Conservation (phyloP, 2,113 vertebrate genomes). For the Brachionichthys hirsutus region DNA sequence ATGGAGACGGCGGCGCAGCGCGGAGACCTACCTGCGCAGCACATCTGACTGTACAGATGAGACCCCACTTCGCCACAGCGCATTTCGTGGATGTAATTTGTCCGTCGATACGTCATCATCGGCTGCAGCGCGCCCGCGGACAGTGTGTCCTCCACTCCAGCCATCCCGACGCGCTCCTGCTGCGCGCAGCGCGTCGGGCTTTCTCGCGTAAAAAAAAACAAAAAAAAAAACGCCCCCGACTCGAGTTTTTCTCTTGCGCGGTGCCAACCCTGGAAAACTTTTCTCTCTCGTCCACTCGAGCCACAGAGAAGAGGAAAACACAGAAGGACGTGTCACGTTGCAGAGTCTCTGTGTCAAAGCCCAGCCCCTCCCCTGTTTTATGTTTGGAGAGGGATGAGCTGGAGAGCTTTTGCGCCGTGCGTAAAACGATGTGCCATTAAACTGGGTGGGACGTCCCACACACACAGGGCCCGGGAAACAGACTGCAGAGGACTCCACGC, state of each 20-base stretch:
- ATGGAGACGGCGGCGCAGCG: neutral
- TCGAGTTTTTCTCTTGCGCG: neutral
- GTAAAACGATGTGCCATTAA: constrained; percentile 22
- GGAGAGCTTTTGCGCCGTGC: neutral
- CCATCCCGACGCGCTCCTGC: constrained; percentile 48
- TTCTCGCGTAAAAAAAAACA: too few species aligned
- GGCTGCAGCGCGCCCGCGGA: constrained; percentile 19
- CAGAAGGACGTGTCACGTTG: constrained; percentile 54
- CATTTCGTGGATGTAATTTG: constrained; percentile 77
- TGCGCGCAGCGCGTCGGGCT: constrained; percentile 20
- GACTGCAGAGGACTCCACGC: neutral
- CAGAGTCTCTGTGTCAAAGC: constrained; percentile 50
- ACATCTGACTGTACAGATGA: constrained; percentile 78
- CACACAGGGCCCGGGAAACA: constrained; percentile 12
- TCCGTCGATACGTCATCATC: constrained; percentile 48
- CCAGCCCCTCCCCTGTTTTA: constrained; percentile 47
- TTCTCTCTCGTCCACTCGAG: constrained; percentile 23
- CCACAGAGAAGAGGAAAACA: constrained; percentile 43
- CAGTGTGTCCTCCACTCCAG: constrained; percentile 49
- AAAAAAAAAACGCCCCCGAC: constrained; percentile 21
- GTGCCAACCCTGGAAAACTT: constrained; percentile 25
- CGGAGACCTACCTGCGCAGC: constrained; percentile 75
- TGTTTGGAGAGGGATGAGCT: neutral
- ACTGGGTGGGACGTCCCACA: constrained; percentile 32
- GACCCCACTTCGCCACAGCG: constrained; percentile 68